A percentile compares a stretch with the other conserved stretches of the same genome.
Conservation (phyloP, 2,113 vertebrate genomes). For the Thermophis baileyi region DNA sequence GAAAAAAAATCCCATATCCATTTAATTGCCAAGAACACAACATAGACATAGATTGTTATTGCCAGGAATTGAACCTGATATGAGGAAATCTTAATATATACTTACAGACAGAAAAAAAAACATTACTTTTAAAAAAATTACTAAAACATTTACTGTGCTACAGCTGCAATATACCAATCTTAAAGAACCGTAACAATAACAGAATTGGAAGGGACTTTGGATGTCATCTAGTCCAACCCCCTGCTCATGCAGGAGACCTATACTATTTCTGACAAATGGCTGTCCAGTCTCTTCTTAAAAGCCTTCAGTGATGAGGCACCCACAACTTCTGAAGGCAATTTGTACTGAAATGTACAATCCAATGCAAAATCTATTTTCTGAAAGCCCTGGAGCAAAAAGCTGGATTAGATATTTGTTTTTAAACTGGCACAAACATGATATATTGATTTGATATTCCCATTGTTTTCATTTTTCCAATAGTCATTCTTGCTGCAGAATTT, state of each 20-base stretch:
- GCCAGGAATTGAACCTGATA: too few species aligned
- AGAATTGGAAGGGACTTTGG: too few species aligned
- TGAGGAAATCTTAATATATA: too few species aligned
- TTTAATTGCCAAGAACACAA: too few species aligned
- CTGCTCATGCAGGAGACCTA: too few species aligned
- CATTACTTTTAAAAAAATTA: background rate
- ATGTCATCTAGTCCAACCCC: too few species aligned
- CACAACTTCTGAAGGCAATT: background rate
- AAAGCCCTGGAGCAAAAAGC: background rate
- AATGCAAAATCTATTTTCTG: background rate
- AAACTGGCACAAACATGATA: background rate
- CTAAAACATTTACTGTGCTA: background rate
- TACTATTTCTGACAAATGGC: too few species aligned
- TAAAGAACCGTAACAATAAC: background rate
- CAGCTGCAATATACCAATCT: background rate
- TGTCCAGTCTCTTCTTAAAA: too few species aligned
- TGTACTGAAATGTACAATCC: background rate
- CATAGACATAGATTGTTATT: too few species aligned
- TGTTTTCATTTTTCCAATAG: background rate
- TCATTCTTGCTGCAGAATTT: background rate
- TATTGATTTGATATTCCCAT: background rate
- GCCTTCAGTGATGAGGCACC: too few species aligned
- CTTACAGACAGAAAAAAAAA: background rate
- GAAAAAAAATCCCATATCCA: too few species aligned
- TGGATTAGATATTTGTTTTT: background rate